Conservation (phyloP, 2,888 invertebrate genomes). For the Drosophila mercatorum region DNA sequence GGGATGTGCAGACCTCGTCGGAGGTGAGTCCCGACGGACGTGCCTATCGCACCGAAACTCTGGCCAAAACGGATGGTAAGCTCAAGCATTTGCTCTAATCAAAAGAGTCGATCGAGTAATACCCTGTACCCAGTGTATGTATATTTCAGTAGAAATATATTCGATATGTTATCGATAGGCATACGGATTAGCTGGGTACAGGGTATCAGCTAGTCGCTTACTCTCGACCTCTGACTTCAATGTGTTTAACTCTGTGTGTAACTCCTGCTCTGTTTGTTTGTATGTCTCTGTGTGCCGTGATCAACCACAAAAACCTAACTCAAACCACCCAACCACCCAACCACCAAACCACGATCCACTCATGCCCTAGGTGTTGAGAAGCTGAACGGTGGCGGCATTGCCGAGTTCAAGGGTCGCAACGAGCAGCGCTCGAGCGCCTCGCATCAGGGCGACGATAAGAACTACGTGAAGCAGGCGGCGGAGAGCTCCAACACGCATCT, state of each 20-base stretch:
- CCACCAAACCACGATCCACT: conserved; percentile 14
- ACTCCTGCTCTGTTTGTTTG: conserved; percentile 52
- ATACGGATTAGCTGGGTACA: conserved; percentile 3
- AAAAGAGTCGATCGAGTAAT: background rate
- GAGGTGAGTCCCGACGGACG: conserved; percentile 88
- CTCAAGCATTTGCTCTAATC: background rate
- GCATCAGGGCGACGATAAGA: conserved; percentile 86
- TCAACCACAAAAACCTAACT: conserved; percentile 29
- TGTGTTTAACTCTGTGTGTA: conserved; percentile 36
- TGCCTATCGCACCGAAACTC: conserved; percentile 86
- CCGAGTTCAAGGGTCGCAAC: conserved; percentile 88
- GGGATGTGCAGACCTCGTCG: conserved; percentile 88
- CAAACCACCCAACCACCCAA: background rate
- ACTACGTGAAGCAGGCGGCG: conserved; percentile 85
- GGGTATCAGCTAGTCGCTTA: conserved; percentile 16
- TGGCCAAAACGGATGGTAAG: conserved; percentile 88
- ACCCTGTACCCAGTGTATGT: background rate
- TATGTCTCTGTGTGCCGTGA: conserved; percentile 54
- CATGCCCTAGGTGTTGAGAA: conserved; percentile 86
- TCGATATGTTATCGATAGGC: no score
- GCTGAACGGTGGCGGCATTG: conserved; percentile 88
- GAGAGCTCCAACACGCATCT: conserved; percentile 85
- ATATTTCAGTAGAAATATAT: no score
- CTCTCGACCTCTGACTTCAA: conserved; percentile 17
- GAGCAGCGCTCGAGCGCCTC: conserved; percentile 87